phyloP scores from a whole-genome alignment of 2,113 vertebrate genomes.

The Anser brachyrhynchus region DNA sequence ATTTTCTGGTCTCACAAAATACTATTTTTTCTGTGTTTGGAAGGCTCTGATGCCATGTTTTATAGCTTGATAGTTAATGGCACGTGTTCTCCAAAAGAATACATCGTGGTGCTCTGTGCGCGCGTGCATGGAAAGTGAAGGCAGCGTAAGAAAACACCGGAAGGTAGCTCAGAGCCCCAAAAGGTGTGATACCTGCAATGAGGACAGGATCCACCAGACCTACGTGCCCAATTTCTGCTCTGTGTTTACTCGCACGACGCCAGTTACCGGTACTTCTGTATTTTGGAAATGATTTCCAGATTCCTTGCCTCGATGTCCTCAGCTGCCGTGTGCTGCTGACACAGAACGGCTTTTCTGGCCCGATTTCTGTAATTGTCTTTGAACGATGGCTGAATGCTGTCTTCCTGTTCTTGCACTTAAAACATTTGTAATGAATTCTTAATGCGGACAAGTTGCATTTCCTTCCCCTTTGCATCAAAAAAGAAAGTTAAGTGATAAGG shows the following conservation, averaged over 20 bases:
- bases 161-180: not conserved
- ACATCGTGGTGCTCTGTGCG: accelerated
- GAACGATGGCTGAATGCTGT: accelerated
- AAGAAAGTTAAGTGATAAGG: not conserved
- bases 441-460: accelerated
- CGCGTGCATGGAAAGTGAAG: accelerated
- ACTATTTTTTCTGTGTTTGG: not conserved
- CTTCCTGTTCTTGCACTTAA: not conserved
- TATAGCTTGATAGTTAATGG: not conserved
- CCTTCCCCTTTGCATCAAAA: not conserved
- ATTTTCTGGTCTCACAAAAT: not conserved
- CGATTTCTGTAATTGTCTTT: not conserved
- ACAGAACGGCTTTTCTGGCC: not conserved
- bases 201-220: not conserved
- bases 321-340: not conserved
- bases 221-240: not conserved
- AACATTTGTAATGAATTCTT: not conserved
- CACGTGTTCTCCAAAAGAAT: not conserved
- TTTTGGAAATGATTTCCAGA: not conserved
- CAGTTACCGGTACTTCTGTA: not conserved
- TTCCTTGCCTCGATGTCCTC: not conserved
- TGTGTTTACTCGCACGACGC: not conserved
- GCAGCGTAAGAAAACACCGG: not conserved
- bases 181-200: accelerated
- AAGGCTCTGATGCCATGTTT: not conserved